Evolutionary conservation across 1,140 invertebrate genomes (phyloP), one percentile per base, ranked within the genome.

Genomic region (Cydia fagiglandana): DNA sequence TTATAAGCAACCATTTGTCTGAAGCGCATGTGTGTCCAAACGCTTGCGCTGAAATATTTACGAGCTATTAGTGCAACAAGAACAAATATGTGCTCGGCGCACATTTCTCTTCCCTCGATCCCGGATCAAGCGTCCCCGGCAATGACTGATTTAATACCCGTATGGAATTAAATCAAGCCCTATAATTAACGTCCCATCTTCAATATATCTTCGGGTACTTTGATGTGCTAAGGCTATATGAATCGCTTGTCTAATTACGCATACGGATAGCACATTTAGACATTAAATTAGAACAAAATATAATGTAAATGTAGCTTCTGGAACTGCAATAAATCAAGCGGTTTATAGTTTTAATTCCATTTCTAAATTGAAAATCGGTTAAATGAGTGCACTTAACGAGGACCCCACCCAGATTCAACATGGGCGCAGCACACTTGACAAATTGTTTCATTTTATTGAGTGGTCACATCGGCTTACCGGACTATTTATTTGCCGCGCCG

Each of bases 401-500:
- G 78, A n/a, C 80, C 82, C 79, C 83, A 79, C 84, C 82, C 84
- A 84, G 79, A 79, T 80, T 80, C 83, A 89, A 87, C 85, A 90
- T 85, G 84, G 86, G 83, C 80, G 85, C 81, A 85, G 82, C 79
- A 79, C 78, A 84, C 81, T 86, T 88, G 87, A 91, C 84, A 90
- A 91, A 93, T 93, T 88, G 81, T 84, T 91, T 90, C 89, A 93
- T 93, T 92, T 90, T 86, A 91, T 90, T 88, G 91, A 92, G 91
- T 91, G 89, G 83, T 76, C 76, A 86, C 81, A 81, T 82, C 78
- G 81, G 78, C 78, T 75, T 78, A 76, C 75, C 76, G 76, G 77
- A 80, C 70, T 86, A 84, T 89, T 90, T 90, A 83, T 84, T 83
- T 80, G 76, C 74, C 77, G 66, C 66, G 66, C 34, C n/a, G 34